Evolutionary conservation across 2,797 vertebrate species (phyloP).

Genomic region (Hypotaenidia okinawae): DNA sequence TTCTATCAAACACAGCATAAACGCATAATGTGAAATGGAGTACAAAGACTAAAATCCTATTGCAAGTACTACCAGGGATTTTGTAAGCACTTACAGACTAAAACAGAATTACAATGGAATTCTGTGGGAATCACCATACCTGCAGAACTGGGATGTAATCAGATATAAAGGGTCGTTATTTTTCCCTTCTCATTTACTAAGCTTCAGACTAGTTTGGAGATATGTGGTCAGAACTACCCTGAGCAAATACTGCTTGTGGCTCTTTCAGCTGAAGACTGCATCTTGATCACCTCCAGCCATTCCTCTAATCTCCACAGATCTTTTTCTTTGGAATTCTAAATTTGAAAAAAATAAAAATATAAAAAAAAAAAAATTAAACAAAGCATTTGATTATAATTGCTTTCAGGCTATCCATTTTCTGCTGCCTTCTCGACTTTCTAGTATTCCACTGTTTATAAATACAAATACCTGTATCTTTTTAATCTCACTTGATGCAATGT

Average conservation of each 20-base stretch:
- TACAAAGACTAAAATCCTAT: background rate
- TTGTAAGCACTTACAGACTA: background rate
- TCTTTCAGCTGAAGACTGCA: background rate
- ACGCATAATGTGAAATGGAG: background rate
- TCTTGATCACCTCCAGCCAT: background rate
- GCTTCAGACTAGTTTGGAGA: background rate
- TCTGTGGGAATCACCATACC: background rate
- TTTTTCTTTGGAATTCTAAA: background rate
- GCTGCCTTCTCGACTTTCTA: background rate
- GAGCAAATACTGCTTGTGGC: background rate
- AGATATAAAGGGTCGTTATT: background rate
- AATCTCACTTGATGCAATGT: background rate
- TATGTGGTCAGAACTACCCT: rapidly evolving
- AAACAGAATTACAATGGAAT: background rate
- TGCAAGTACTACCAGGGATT: background rate
- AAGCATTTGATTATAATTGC: background rate
- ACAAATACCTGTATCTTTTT: background rate
- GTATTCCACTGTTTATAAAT: background rate
- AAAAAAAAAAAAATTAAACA: background rate
- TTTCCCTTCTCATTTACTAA: background rate
- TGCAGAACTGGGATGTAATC: background rate
- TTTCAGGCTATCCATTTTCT: background rate
- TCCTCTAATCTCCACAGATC: background rate
- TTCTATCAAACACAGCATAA: background rate
- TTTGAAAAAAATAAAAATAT: background rate